Percentiles rank a stretch among this genome's conserved stretches.
These are phyloP conservation scores for Crocodylus rhombifer DNA, from an alignment of 2,797 vertebrate genomes.

Conservation along the genomic window DNA sequence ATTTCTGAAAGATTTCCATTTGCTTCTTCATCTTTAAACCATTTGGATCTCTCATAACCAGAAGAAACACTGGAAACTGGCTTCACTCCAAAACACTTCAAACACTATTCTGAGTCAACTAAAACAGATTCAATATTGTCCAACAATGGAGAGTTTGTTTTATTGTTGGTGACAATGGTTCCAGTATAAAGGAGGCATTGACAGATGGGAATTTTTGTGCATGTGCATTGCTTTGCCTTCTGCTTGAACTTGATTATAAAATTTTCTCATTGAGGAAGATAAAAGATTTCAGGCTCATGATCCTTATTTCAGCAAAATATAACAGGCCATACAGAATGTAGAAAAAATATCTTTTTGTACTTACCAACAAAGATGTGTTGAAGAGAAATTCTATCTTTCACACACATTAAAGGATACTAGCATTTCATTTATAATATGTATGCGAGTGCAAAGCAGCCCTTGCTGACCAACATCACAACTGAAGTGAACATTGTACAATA, in stretches of 20 bases:
- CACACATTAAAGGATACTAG: constrained; percentile 3
- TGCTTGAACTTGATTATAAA: constrained; percentile 31
- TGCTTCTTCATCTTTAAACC: neutral
- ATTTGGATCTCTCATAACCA: constrained; percentile 12
- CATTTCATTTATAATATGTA: neutral
- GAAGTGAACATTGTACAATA: neutral
- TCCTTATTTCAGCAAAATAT: neutral
- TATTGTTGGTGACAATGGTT: neutral
- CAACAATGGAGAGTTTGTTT: neutral
- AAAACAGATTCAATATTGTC: constrained; percentile 15
- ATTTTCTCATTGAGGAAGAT: constrained; percentile 22
- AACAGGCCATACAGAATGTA: constrained; percentile 26
- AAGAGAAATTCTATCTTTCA: constrained; percentile 20
- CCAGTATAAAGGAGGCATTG: constrained; percentile 9
- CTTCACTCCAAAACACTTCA: constrained; percentile 25
- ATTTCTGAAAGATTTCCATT: neutral
- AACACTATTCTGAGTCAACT: constrained; percentile 22
- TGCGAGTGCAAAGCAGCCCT: neutral
- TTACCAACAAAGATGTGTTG: neutral
- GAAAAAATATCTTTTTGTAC: neutral
- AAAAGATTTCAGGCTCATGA: constrained; percentile 12
- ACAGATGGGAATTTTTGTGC: constrained; percentile 3
- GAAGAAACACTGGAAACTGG: neutral
- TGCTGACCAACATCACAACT: neutral
- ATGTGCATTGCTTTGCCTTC: constrained; percentile 11